phyloP scores from a whole-genome alignment of 2,888 invertebrate genomes.

The Ypsolopha sequella region DNA sequence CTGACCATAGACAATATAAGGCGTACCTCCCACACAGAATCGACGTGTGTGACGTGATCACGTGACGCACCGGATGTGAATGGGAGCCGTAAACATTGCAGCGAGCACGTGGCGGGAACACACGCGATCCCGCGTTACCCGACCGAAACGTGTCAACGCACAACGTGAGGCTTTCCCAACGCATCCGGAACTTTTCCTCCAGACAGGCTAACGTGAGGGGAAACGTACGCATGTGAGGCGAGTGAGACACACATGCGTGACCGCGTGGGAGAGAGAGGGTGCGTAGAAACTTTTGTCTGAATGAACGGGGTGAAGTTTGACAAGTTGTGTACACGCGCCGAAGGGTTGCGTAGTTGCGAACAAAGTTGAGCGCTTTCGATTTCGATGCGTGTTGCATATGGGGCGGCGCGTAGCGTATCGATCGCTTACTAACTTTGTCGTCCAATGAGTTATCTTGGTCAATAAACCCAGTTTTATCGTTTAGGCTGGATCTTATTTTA shows the following conservation, averaged over 20 bases:
- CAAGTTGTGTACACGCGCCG: conserved; percentile 52
- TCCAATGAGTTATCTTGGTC: conserved; percentile 31
- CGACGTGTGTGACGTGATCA: conserved; percentile 2
- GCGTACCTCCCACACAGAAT: conserved; percentile 42
- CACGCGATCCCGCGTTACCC: conserved; percentile 24
- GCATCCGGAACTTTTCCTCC: conserved; percentile 16
- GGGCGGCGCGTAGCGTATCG: conserved; percentile 41
- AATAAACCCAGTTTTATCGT: conserved; percentile 24
- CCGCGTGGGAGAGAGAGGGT: conserved; percentile 42
- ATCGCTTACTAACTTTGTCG: conserved; percentile 36
- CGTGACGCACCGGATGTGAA: conserved; percentile 18
- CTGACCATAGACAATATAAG: conserved; percentile 62
- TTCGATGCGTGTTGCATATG: conserved; percentile 60
- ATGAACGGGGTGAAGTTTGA: conserved; percentile 58
- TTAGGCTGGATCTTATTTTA: neutral
- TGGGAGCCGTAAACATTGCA: conserved; percentile 34
- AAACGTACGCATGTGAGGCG: conserved; percentile 38
- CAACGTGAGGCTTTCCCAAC: conserved; percentile 15
- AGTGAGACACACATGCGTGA: conserved; percentile 51
- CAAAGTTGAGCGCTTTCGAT: conserved; percentile 55
- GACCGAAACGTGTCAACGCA: conserved; percentile 17
- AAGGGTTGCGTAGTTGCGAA: conserved; percentile 55
- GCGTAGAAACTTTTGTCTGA: conserved; percentile 39
- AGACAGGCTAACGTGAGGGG: conserved; percentile 19
- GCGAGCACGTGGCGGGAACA: conserved; percentile 33